These are phyloP conservation scores for Sebastiscus albofasciatus DNA, from an alignment of 2,797 vertebrate genomes.

Conservation along the genomic window DNA sequence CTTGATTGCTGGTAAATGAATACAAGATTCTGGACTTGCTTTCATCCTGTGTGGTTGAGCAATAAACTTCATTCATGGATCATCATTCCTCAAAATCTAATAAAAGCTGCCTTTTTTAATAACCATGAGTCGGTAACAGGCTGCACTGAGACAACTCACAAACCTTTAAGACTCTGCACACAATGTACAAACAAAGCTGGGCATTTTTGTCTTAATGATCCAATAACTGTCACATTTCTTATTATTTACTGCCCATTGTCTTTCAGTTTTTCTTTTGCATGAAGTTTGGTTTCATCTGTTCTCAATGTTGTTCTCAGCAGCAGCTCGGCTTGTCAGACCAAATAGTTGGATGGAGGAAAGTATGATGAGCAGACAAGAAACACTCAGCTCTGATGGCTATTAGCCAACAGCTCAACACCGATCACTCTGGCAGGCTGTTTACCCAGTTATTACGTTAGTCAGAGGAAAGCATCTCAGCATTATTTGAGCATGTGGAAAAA, in stretches of 20 bases:
- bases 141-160: background rate
- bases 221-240: background rate
- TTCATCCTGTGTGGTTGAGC: slow-evolving; percentile 36
- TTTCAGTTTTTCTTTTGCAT: background rate
- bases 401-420: slow-evolving; percentile 27
- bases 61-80: slow-evolving; percentile 49
- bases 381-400: slow-evolving; percentile 16
- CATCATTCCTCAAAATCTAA: slow-evolving; percentile 33
- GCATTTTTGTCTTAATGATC: slow-evolving; percentile 26
- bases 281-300: slow-evolving; percentile 12
- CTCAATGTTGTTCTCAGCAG: slow-evolving; percentile 5
- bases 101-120: slow-evolving; percentile 45
- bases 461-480: slow-evolving; percentile 25
- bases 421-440: slow-evolving; percentile 44
- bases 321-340: slow-evolving; percentile 3
- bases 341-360: slow-evolving; percentile 24
- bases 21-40: slow-evolving; percentile 36
- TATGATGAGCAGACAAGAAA: slow-evolving; percentile 44
- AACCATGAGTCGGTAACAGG: slow-evolving; percentile 21
- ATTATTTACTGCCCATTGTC: slow-evolving; percentile 1
- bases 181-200: slow-evolving; percentile 37
- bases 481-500: slow-evolving; percentile 25
- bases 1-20: slow-evolving; percentile 53
- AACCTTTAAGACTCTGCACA: slow-evolving; percentile 36
- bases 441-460: slow-evolving; percentile 21